Evolutionary conservation across 1,140 invertebrate species (phyloP), one percentile per base, ranked within the genome.

Genomic region (Elysia chlorotica): DNA sequence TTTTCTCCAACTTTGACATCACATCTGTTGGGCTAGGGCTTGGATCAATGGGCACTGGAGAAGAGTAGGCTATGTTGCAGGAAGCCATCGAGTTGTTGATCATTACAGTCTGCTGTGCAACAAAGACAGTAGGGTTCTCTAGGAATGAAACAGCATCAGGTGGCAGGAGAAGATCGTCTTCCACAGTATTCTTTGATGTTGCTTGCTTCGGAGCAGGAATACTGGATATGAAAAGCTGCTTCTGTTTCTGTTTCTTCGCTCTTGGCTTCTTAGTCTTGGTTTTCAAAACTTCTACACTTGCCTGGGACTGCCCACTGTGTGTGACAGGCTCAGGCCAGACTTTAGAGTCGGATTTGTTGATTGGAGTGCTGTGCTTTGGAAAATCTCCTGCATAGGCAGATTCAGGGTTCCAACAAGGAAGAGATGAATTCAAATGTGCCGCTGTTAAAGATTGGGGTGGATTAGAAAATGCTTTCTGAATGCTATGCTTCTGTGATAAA

Each of bases 11-110:
- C n/a, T n/a, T n/a, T n/a, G n/a, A n/a, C n/a, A n/a, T n/a, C n/a
- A n/a, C n/a, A n/a, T n/a, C n/a, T n/a, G n/a, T n/a, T n/a, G n/a
- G n/a, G n/a, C n/a, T n/a, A n/a, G n/a, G n/a, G n/a, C n/a, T n/a
- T n/a, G 41, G 56, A 5, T 33, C n/a, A 3, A 36, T 28, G 4
- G 67, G 67, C 36, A n/a, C 36, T 28, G 67, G 67, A 14, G 28
- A 35, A 2, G 14, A 1, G 25, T 56, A 71, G 2, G n/a, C 21
- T 48, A 71, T 41, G 1, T 71, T n/a, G n/a, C 69, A 71, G 17
- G 59, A 71, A 31, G 69, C 57, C 48, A 71, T 71, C 1, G 69
- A 71, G 57, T 63, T 71, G 37, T 71, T 71, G 6, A 71, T 71
- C 2, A 71, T 62, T 14, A 59, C 69, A 2, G 69, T 63, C 28